Conservation (phyloP, 2,888 invertebrate genomes). For the Lasioglossum oenotherae region DNA sequence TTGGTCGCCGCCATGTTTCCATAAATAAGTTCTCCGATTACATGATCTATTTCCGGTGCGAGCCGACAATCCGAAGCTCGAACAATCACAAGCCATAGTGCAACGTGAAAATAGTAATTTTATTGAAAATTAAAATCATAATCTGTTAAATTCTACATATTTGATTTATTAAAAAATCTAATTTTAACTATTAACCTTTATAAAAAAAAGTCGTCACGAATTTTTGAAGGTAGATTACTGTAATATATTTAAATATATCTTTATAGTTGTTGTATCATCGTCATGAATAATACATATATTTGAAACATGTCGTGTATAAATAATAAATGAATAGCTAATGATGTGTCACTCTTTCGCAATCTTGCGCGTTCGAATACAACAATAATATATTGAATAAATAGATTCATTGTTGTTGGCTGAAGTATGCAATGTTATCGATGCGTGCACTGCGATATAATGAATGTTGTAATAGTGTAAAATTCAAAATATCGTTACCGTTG, state of each 20-base stretch:
- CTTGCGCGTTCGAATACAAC: background rate
- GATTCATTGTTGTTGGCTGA: background rate
- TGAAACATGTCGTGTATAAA: background rate
- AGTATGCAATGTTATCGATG: background rate
- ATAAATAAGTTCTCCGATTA: slow-evolving; percentile 83
- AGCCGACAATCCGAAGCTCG: slow-evolving; percentile 48
- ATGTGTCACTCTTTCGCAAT: background rate
- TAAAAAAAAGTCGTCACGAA: too few relatives aligned
- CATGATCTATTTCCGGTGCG: slow-evolving; percentile 77
- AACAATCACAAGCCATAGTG: slow-evolving; percentile 32
- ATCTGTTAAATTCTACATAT: background rate
- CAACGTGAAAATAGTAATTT: background rate
- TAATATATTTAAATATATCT: background rate
- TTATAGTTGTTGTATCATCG: background rate
- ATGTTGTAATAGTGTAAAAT: too few relatives aligned
- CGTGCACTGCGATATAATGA: too few relatives aligned
- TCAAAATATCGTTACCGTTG: background rate
- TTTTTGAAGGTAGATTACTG: background rate
- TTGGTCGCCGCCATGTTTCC: slow-evolving; percentile 77
- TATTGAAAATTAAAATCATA: background rate
- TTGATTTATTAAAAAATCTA: background rate
- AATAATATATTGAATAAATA: background rate
- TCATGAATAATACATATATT: background rate
- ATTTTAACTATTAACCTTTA: background rate
- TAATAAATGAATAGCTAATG: background rate